Base-by-base conservation (phyloP, 2,113 vertebrate species). In the Oophaga pumilio region DNA sequence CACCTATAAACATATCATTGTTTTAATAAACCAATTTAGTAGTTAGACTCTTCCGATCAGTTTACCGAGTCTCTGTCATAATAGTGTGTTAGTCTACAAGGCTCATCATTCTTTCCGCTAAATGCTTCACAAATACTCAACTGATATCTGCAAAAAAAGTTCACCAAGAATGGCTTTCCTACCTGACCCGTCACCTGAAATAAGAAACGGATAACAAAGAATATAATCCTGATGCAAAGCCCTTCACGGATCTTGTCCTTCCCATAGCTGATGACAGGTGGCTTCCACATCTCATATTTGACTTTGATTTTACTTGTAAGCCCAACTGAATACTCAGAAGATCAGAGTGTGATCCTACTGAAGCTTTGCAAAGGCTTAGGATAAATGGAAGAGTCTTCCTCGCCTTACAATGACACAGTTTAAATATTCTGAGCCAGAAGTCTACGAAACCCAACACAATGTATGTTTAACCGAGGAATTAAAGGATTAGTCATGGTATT, bases 101-200 rank as follows among this genome's bases (percentile, higher is more conserved):
- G 85, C 90, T 90, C 93, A 94, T 93, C 93, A 92, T 92, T 94
- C 94, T 93, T 93, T 26, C 91, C 90, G 91, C 91, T 92, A 86
- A 93, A 93, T 22, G 76, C 91, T 87, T 90, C 89, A 50, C 87
- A 90, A 26, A 89, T 87, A 0, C 91, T 91, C 90, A 92, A 90
- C 90, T 90, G 91, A 93, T 91, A 94, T 92, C 92, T 91, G 93
- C 94, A 94, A 96, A 95, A 95, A 95, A 93, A 95, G 91, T 91
- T 89, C 90, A 77, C 89, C 91, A 89, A 66, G 91, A 91, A 92
- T 84, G 91, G 92, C 91, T 93, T 93, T 92, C 91, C 93, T 91
- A 90, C 89, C 92, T 94, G 94, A 95, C 94, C 94, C 93, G 92
- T 95, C 92, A 94, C 94, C 95, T 92, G 91, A 92, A 94, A 93